These are phyloP conservation scores for Caranx melampygus DNA, from an alignment of 2,113 vertebrate species.

Conservation along the genomic window DNA sequence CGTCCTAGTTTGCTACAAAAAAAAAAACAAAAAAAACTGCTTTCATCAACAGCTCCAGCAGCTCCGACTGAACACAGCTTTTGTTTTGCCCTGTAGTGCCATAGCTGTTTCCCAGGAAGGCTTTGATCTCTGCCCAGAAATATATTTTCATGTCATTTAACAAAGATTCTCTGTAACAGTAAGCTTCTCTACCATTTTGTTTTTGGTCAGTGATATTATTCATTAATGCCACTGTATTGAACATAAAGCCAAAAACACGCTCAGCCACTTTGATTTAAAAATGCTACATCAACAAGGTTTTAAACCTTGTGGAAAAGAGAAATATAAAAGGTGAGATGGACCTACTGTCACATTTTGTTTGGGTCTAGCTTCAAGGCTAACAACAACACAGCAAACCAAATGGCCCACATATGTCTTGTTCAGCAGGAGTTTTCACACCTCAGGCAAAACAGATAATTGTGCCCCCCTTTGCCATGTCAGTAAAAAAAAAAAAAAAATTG, in stretches of 20 bases:
- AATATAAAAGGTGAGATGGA: not conserved
- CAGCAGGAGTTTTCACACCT: too few relatives aligned
- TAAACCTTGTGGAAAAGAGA: not conserved
- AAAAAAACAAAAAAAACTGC: conserved; percentile 1
- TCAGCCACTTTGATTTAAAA: not conserved
- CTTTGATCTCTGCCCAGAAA: conserved; percentile 40
- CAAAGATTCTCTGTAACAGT: conserved; percentile 18
- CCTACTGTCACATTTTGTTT: not conserved
- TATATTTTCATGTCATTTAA: conserved; percentile 35
- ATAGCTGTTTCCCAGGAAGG: conserved; percentile 6
- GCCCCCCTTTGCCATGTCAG: too few relatives aligned
- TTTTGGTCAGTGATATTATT: not conserved
- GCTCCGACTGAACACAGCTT: conserved; percentile 26
- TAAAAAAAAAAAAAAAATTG: too few relatives aligned
- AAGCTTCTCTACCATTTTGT: not conserved
- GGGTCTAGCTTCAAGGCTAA: not conserved
- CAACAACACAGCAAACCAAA: not conserved
- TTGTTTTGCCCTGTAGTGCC: conserved; percentile 19
- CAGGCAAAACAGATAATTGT: too few relatives aligned
- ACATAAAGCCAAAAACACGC: not conserved
- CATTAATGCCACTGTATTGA: not conserved
- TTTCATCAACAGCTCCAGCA: conserved; percentile 4
- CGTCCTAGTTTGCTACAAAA: conserved; percentile 2
- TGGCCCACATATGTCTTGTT: not conserved
- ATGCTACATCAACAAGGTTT: too few relatives aligned